Evolutionary conservation across 2,888 invertebrate species (phyloP), one percentile per base, ranked within the genome.

Genomic region (Coremacera marginata): DNA sequence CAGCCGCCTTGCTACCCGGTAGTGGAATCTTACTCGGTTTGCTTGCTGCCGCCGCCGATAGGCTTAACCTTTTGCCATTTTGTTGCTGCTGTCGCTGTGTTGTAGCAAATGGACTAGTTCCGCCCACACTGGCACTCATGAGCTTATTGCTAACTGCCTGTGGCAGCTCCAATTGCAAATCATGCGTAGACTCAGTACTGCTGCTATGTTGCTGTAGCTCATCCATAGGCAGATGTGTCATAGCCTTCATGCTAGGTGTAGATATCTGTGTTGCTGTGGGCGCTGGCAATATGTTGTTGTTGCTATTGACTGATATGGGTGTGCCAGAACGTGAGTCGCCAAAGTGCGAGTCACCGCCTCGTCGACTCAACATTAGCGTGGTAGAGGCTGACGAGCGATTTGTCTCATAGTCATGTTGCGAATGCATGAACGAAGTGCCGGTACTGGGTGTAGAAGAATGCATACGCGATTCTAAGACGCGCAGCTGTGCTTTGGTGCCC

Each of bases 1-100:
- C 84, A 2, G 90, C 91, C 68, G 86, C 82, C 84, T 91, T 90
- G 86, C 89, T 92, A 70, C 88, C 92, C 65, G 92, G 92, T 86
- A 94, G 90, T 76, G 94, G 95, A 83, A 94, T 95, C 88, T 94
- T 94, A 89, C 94, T 93, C 74, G 94, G 93, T 81, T 92, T 93
- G 81, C 91, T 81, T 31, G 79, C 82, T 76, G 84, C 11, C 81
- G 67, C 79, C 80, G 49, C 57, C 3, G 52, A 5, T 31, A 22
- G 14, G 9, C 73, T 22, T 19, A 71, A 37, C 19, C 25, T 22
- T 22, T 71, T 71, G n/a, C 25, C 25, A 57, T 22, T 19, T 22
- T 71, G 60, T 44, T 80, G 81, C 9, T 78, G 78, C 52, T 75
- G 57, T 63, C 86, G 86, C 55, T 79, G 77, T 3, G 27, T 11